Conservation (phyloP, 2,797 vertebrate species). For the Pristis pectinata region DNA sequence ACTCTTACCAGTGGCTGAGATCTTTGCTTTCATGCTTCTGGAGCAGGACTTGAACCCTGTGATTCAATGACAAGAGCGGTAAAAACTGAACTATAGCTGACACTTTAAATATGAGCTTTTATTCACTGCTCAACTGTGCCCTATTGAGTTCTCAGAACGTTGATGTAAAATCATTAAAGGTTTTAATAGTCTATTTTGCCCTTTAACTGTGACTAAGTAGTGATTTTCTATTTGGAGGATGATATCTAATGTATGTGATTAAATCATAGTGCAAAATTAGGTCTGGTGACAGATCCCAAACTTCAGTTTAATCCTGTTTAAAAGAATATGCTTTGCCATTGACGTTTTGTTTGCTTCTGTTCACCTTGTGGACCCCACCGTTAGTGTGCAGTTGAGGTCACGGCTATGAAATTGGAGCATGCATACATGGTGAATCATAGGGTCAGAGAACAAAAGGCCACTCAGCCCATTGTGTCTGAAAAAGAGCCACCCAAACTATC, state of each 20-base stretch:
- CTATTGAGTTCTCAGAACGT: neutral
- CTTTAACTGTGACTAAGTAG: neutral
- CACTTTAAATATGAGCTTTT: neutral
- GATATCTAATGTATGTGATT: neutral
- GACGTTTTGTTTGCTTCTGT: neutral
- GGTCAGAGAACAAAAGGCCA: too few species aligned
- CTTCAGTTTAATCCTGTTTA: neutral
- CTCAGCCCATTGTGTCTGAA: too few species aligned
- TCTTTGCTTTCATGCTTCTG: too few species aligned
- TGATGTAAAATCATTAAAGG: neutral
- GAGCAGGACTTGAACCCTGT: too few species aligned
- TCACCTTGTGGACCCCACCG: too few species aligned
- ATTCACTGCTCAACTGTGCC: neutral
- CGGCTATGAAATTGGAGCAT: too few species aligned
- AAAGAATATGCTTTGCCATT: neutral
- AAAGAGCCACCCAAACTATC: too few species aligned
- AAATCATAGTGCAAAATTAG: neutral
- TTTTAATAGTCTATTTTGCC: neutral
- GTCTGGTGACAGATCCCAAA: neutral
- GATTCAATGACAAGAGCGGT: neutral
- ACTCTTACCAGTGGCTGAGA: too few species aligned
- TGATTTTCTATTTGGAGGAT: neutral
- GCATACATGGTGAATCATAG: too few species aligned
- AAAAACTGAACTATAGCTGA: neutral
- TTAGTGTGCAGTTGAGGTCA: too few species aligned